A percentile compares a stretch with the other conserved stretches of the same genome.
Evolutionary conservation across 2,888 invertebrate species (phyloP).

Genomic region (Mesoligia furuncula): DNA sequence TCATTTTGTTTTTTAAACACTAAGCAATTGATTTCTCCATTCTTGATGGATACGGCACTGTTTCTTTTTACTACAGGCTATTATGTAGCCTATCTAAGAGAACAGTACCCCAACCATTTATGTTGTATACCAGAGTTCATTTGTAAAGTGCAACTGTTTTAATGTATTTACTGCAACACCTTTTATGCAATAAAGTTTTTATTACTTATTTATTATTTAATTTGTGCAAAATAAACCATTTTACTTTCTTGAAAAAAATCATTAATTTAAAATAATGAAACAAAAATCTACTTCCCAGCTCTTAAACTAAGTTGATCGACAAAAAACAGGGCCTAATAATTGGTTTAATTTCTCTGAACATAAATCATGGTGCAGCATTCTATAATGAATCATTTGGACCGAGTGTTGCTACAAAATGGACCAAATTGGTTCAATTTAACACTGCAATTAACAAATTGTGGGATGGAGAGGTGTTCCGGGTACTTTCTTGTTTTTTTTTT

Average conservation of each 20-base stretch:
- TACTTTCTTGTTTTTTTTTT: not conserved
- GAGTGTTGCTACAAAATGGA: conserved; percentile 60
- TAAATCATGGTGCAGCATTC: conserved; percentile 66
- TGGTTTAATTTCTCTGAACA: conserved; percentile 65
- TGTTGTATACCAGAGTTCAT: too few species aligned
- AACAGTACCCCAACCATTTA: too few species aligned
- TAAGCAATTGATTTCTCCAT: too few species aligned
- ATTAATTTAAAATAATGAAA: not conserved
- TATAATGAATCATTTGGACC: conserved; percentile 67
- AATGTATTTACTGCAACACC: too few species aligned
- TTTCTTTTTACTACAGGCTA: too few species aligned
- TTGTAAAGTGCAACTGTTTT: too few species aligned
- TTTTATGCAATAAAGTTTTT: too few species aligned
- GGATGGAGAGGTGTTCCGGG: conserved; percentile 29
- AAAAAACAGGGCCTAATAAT: conserved; percentile 64
- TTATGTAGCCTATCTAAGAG: too few species aligned
- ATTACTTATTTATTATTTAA: too few species aligned
- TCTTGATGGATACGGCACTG: too few species aligned
- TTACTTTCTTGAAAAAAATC: not conserved
- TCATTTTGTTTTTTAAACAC: too few species aligned
- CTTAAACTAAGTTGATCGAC: conserved; percentile 52
- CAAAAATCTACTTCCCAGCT: conserved; percentile 37
- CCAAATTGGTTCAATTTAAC: conserved; percentile 65
- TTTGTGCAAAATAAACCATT: not conserved
- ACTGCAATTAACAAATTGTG: conserved; percentile 62